A percentile compares a stretch with the other conserved stretches of the same genome.
Evolutionary conservation across 2,797 vertebrate genomes (phyloP).

Genomic region (Oceanodroma leucorhoa): DNA sequence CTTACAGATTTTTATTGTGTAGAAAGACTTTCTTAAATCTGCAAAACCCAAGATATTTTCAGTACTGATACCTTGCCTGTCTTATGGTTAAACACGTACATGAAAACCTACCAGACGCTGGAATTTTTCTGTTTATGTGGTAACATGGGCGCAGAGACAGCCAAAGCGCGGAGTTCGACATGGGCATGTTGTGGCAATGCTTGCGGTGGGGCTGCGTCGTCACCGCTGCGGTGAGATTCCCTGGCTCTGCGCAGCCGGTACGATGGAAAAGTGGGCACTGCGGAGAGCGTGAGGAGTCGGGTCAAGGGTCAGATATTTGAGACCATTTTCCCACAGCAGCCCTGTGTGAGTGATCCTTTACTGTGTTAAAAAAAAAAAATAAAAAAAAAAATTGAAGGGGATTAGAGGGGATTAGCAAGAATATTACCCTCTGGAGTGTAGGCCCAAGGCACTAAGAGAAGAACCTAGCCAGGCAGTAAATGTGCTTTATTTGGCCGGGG

Average conservation of each 20-base stretch:
- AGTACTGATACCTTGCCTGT: not conserved
- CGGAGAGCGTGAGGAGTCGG: conserved; percentile 53
- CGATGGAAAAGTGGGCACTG: conserved; percentile 1
- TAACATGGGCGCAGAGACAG: not conserved
- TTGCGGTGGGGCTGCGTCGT: not conserved
- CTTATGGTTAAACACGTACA: not conserved
- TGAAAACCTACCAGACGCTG: not conserved
- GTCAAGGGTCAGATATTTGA: conserved; percentile 79
- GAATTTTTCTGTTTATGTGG: not conserved
- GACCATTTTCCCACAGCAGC: conserved; percentile 81
- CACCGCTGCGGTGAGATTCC: not conserved
- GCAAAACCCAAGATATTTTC: not conserved
- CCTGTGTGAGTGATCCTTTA: conserved; percentile 77
- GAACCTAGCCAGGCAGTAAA: conserved; percentile 83
- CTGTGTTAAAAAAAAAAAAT: conserved; percentile 72
- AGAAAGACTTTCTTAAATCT: not conserved
- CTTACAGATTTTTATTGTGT: not conserved
- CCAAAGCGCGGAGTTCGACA: fast-evolving
- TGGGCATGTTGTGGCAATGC: not conserved
- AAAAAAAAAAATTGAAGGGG: conserved; percentile 64
- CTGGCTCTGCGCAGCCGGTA: not conserved
- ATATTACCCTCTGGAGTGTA: conserved; percentile 76
- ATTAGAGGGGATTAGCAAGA: conserved; percentile 82
- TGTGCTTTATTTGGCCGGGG: conserved; percentile 80
- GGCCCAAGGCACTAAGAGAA: conserved; percentile 73